Evolutionary conservation across 2,797 vertebrate genomes (phyloP).

Genomic region (Melanotaenia boesemani): DNA sequence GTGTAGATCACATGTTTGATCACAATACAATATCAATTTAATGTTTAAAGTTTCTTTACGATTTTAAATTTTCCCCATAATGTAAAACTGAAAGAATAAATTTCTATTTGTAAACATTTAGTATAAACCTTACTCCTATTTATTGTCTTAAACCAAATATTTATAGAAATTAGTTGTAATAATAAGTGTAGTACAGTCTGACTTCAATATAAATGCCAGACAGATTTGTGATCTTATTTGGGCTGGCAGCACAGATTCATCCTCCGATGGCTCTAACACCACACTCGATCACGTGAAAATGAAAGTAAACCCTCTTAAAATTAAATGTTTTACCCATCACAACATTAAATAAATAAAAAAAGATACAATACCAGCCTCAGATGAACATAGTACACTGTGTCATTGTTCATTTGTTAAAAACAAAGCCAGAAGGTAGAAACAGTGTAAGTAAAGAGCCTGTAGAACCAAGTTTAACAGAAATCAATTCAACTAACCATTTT

Average conservation of each 20-base stretch:
- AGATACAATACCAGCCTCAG: not conserved
- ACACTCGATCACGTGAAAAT: constrained; percentile 9
- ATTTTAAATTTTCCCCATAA: too few species aligned
- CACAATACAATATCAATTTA: too few species aligned
- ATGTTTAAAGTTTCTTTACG: too few species aligned
- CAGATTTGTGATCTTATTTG: constrained; percentile 25
- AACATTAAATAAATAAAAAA: not conserved
- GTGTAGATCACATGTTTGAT: constrained; percentile 8
- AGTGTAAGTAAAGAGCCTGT: not conserved
- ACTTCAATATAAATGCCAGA: not conserved
- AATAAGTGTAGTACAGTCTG: not conserved
- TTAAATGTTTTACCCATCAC: not conserved
- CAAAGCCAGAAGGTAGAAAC: not conserved
- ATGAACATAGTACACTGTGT: not conserved
- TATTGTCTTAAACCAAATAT: too few species aligned
- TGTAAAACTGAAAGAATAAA: too few species aligned
- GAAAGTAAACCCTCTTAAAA: not conserved
- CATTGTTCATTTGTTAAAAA: not conserved
- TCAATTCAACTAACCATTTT: too few species aligned
- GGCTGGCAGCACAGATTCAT: constrained; percentile 47
- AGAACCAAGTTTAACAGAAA: too few species aligned
- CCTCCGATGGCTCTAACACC: constrained; percentile 33
- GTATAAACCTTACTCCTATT: too few species aligned
- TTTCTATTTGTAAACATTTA: too few species aligned
- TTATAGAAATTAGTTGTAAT: too few species aligned